These are phyloP conservation scores for Brienomyrus brachyistius DNA, from an alignment of 2,113 vertebrate species.

Conservation along the genomic window DNA sequence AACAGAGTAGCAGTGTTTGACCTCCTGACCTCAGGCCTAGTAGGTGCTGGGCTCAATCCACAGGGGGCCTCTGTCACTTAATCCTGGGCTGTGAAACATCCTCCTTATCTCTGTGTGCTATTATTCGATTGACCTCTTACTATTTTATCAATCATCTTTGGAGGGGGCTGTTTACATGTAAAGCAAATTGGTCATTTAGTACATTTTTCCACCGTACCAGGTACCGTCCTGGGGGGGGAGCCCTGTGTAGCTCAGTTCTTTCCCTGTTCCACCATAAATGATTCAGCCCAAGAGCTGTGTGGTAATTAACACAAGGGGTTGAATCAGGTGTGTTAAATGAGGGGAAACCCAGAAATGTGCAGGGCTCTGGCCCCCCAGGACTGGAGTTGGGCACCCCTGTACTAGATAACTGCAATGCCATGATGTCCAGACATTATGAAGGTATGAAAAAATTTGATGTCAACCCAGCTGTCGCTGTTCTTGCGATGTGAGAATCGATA, in stretches of 20 bases:
- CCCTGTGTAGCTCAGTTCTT: too few relatives aligned
- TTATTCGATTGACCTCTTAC: neutral
- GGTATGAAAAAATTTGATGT: neutral
- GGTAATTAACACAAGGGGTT: too few relatives aligned
- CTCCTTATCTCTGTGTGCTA: neutral
- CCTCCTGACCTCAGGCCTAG: slow-evolving; percentile 27
- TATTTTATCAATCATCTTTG: neutral
- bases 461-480: neutral
- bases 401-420: neutral
- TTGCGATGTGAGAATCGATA: neutral
- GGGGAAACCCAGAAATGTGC: too few relatives aligned
- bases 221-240: neutral
- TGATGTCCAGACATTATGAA: neutral
- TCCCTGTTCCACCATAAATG: too few relatives aligned
- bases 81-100: neutral
- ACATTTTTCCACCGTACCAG: neutral
- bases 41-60: neutral
- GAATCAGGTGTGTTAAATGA: too few relatives aligned
- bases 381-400: neutral
- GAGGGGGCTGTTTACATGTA: neutral
- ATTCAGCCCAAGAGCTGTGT: too few relatives aligned
- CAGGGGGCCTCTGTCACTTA: neutral
- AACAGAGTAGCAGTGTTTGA: slow-evolving; percentile 35
- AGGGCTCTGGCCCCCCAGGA: too few relatives aligned
- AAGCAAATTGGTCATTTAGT: neutral